These are phyloP conservation scores for Marmota flaviventris DNA, from an alignment of 2,113 vertebrate genomes.

Conservation along the genomic window DNA sequence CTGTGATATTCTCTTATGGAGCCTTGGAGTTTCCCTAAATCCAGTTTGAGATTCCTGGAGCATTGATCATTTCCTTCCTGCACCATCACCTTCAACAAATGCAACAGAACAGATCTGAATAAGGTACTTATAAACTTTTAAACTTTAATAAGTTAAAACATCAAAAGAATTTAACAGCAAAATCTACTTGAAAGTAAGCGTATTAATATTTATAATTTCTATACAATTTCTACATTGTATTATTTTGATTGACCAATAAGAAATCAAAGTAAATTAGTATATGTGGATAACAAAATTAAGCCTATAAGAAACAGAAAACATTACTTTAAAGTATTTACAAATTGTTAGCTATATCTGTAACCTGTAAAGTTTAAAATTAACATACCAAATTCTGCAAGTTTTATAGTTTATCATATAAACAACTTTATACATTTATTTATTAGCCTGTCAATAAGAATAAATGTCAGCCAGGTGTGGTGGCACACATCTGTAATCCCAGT, in stretches of 20 bases:
- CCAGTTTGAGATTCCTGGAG: conserved; percentile 58
- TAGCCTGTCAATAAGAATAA: conserved; percentile 40
- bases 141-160: conserved; percentile 72
- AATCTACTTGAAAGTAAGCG: conserved; percentile 54
- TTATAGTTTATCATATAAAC: conserved; percentile 60
- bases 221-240: conserved; percentile 42
- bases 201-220: conserved; percentile 54
- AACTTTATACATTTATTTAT: conserved; percentile 51
- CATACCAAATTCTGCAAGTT: conserved; percentile 13
- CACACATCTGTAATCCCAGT: too few species aligned
- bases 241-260: conserved; percentile 37
- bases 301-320: conserved; percentile 59
- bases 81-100: conserved; percentile 62
- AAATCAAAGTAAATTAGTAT: conserved; percentile 57
- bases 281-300: conserved; percentile 43
- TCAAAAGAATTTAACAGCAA: conserved; percentile 43
- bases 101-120: conserved; percentile 41
- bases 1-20: conserved; percentile 54
- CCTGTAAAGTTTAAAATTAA: conserved; percentile 52
- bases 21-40: conserved; percentile 50
- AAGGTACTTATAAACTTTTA: conserved; percentile 67
- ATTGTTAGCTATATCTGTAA: conserved; percentile 16
- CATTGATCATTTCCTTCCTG: conserved; percentile 60
- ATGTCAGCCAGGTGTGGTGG: neutral
- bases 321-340: neutral